These are phyloP conservation scores for Strongylocentrotus purpuratus DNA, from an alignment of 35 echinoderm and acorn worm genomes.

Conservation along the genomic window DNA sequence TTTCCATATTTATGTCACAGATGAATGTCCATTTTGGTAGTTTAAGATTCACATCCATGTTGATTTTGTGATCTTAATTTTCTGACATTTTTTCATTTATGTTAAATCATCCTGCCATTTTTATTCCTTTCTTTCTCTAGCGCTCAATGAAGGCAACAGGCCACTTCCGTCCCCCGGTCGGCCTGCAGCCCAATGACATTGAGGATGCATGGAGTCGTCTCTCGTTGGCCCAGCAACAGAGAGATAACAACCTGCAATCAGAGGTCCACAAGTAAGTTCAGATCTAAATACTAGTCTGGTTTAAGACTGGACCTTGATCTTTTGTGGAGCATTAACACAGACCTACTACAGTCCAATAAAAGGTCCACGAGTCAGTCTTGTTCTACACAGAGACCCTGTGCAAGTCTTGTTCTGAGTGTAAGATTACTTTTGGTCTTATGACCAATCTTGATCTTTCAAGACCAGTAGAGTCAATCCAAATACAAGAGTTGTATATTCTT, in stretches of 20 bases:
- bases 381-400: background rate
- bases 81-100: too few relatives aligned
- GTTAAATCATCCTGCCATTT: too few relatives aligned
- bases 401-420: background rate
- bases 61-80: background rate
- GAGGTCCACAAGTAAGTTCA: constrained; percentile 68
- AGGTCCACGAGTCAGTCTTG: background rate
- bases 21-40: too few relatives aligned
- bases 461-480: too few relatives aligned
- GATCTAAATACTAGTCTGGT: background rate
- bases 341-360: background rate
- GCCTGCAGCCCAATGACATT: constrained; percentile 86
- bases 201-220: constrained; percentile 86
- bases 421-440: background rate
- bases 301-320: background rate
- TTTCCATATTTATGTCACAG: too few relatives aligned
- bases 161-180: constrained; percentile 86
- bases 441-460: too few relatives aligned
- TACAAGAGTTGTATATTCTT: too few relatives aligned
- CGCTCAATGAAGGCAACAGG: constrained; percentile 60
- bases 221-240: constrained; percentile 82
- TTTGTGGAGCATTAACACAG: background rate
- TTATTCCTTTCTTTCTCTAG: too few relatives aligned
- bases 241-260: constrained; percentile 83
- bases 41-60: too few relatives aligned